Evolutionary conservation across 2,113 vertebrate species (phyloP).

Genomic region (Xyliphius kryptos): DNA sequence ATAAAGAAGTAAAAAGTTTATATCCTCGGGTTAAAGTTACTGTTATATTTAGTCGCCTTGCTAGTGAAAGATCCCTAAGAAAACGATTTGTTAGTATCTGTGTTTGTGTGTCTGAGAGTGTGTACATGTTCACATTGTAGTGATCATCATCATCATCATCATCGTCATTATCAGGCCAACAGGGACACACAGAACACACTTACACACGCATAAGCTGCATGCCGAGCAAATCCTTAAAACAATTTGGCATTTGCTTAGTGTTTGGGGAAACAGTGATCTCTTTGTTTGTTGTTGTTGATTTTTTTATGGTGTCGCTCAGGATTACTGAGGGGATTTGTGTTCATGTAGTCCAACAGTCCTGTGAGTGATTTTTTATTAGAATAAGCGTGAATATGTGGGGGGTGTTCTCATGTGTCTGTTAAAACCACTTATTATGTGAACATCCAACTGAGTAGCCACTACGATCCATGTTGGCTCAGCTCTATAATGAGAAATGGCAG

Average conservation of each 20-base stretch:
- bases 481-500: no score
- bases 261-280: conserved; percentile 57
- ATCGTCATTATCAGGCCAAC: conserved; percentile 42
- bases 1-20: no score
- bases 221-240: conserved; percentile 61
- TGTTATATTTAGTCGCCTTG: no score
- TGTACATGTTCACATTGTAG: no score
- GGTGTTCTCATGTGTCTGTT: conserved; percentile 2
- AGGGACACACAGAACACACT: conserved; percentile 45
- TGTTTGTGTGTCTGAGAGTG: no score
- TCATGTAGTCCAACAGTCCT: conserved; percentile 27
- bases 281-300: conserved; percentile 69
- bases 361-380: conserved; percentile 27
- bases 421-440: conserved; percentile 18
- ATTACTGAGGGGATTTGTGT: conserved; percentile 38
- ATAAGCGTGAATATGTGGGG: no score
- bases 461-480: conserved; percentile 7
- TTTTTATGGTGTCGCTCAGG: conserved; percentile 39
- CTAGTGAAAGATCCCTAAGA: no score
- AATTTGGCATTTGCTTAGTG: conserved; percentile 58
- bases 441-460: conserved; percentile 9
- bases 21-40: no score
- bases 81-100: no score
- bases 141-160: conserved; percentile 40
- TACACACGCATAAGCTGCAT: conserved; percentile 29